A percentile compares a stretch with the other conserved stretches of the same genome.
Evolutionary conservation across 1,140 invertebrate species (phyloP).

Genomic region (Ditylenchus dipsaci): DNA sequence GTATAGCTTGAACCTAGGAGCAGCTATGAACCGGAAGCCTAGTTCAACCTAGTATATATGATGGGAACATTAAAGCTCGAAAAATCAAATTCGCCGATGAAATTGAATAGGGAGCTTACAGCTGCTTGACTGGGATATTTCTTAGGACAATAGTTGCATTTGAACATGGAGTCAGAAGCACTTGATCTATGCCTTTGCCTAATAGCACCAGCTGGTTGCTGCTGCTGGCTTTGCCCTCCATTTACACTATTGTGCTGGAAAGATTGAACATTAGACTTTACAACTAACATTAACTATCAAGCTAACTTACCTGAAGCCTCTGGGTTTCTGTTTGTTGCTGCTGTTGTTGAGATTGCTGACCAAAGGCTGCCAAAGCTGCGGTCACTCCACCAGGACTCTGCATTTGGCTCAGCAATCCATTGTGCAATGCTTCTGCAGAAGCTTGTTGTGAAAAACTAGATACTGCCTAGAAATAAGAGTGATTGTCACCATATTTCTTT

Average conservation of each 20-base stretch:
- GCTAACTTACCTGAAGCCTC: neutral
- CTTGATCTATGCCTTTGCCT: neutral
- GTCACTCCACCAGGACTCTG: neutral
- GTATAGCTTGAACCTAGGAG: too few relatives aligned
- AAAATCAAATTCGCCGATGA: too few relatives aligned
- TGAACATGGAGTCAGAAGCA: constrained; percentile 9
- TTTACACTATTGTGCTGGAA: neutral
- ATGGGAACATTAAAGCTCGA: too few relatives aligned
- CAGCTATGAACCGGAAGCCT: too few relatives aligned
- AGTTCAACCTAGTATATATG: too few relatives aligned
- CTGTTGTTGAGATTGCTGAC: neutral
- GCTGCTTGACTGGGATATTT: constrained; percentile 3
- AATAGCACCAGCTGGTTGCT: neutral
- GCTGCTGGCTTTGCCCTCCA: neutral
- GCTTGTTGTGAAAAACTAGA: too few relatives aligned
- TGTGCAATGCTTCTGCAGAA: neutral
- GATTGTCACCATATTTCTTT: too few relatives aligned
- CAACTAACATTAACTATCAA: neutral
- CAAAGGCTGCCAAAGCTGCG: neutral
- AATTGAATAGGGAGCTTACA: neutral
- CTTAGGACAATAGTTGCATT: constrained; percentile 6
- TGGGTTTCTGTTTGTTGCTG: neutral
- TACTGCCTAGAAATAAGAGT: too few relatives aligned
- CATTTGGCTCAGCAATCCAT: neutral
- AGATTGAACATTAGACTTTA: neutral